A percentile compares a stretch with the other conserved stretches of the same genome.
These are phyloP conservation scores for Troilus luridus DNA, from an alignment of 2,888 invertebrate species.

Conservation along the genomic window DNA sequence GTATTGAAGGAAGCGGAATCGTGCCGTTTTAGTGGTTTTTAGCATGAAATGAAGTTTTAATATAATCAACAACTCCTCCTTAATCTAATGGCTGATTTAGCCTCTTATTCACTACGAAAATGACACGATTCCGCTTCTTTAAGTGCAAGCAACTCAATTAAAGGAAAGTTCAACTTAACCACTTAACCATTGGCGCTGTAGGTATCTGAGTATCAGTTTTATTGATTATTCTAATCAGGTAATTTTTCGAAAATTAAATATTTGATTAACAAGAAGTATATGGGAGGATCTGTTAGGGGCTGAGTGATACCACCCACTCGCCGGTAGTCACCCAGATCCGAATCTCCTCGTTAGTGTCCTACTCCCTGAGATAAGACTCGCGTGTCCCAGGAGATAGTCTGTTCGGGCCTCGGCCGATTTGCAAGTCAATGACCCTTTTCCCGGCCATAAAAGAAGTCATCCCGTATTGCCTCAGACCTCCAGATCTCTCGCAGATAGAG, in stretches of 20 bases:
- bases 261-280: not conserved
- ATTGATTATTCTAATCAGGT: not conserved
- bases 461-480: slow-evolving; percentile 21
- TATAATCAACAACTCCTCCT: no score
- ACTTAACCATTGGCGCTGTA: no score
- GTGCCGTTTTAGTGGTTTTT: no score
- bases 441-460: slow-evolving; percentile 54
- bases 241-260: not conserved
- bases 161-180: no score
- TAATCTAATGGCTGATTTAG: no score
- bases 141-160: no score
- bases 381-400: slow-evolving; percentile 42
- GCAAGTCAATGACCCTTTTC: slow-evolving; percentile 53
- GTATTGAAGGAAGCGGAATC: no score
- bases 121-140: no score
- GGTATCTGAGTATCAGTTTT: not conserved
- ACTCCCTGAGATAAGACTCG: slow-evolving; percentile 38
- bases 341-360: slow-evolving; percentile 47
- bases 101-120: no score
- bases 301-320: slow-evolving; percentile 19
- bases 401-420: slow-evolving; percentile 26
- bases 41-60: no score
- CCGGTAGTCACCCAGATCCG: slow-evolving; percentile 44
- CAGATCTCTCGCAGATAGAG: slow-evolving; percentile 32
- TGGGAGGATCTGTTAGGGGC: not conserved